Evolutionary conservation across 2,797 vertebrate genomes (phyloP).

Genomic region (Gadopsis bispinosus): DNA sequence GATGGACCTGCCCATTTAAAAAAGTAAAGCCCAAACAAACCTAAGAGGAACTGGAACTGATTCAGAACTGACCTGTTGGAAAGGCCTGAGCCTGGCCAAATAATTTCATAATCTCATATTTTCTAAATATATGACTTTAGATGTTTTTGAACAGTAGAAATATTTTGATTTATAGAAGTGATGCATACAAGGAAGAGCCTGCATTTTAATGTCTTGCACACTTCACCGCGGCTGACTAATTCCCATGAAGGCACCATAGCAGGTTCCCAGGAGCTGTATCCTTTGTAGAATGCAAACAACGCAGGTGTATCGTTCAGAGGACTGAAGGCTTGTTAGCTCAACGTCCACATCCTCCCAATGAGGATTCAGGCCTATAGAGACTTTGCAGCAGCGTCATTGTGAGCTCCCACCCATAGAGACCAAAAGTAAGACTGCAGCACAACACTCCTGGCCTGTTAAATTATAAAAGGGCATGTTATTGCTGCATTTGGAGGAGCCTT

Average conservation of each 20-base stretch:
- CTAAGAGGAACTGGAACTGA: not conserved
- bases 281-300: not conserved
- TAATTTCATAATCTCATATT: not conserved
- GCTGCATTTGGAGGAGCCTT: not conserved
- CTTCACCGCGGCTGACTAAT: not conserved
- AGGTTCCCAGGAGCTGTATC: not conserved
- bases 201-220: not conserved
- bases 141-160: not conserved
- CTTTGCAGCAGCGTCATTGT: conserved; percentile 15
- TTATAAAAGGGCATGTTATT: conserved; percentile 18
- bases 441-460: conserved; percentile 13
- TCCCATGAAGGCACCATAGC: not conserved
- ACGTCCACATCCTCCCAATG: conserved; percentile 2
- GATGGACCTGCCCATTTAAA: not conserved
- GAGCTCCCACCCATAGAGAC: conserved; percentile 3
- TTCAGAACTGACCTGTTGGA: not conserved
- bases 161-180: not conserved
- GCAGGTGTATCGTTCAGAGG: not conserved
- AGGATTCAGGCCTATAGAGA: conserved; percentile 25
- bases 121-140: not conserved
- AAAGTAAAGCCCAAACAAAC: not conserved
- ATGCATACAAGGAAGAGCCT: not conserved
- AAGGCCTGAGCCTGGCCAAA: not conserved
- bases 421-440: not conserved
- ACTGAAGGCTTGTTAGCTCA: not conserved